A percentile compares a stretch with the other conserved stretches of the same genome.
phyloP scores from a whole-genome alignment of 1,140 invertebrate species.

The Pogonomyrmex californicus region DNA sequence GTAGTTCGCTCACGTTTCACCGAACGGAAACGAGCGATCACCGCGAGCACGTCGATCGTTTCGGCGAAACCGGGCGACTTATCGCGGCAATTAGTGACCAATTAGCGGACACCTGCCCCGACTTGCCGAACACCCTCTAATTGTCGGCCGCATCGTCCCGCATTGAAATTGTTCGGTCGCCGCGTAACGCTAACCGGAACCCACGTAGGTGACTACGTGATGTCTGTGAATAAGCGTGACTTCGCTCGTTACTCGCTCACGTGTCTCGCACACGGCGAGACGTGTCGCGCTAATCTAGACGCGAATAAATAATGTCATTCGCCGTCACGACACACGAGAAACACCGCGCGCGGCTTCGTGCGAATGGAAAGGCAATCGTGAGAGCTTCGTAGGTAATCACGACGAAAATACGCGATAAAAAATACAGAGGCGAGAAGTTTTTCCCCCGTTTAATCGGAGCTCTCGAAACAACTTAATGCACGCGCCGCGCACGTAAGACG shows the following conservation, averaged over 20 bases:
- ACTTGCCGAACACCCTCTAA: constrained; percentile 71
- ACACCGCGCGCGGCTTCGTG: constrained; percentile 26
- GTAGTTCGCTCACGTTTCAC: constrained; percentile 55
- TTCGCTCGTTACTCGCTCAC: constrained; percentile 50
- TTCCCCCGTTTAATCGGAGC: not conserved
- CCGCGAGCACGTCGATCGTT: constrained; percentile 29
- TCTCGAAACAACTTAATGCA: constrained; percentile 27
- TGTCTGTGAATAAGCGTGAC: constrained; percentile 44
- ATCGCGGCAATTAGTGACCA: constrained; percentile 75
- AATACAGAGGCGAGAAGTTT: constrained; percentile 4
- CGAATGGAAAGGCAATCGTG: constrained; percentile 18
- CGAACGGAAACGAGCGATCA: constrained; percentile 35
- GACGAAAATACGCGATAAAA: constrained; percentile 16
- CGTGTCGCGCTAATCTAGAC: constrained; percentile 55
- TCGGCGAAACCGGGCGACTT: constrained; percentile 65
- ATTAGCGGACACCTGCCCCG: constrained; percentile 68
- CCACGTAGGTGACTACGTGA: constrained; percentile 43
- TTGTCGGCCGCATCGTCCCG: constrained; percentile 63
- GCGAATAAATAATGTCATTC: constrained; percentile 59
- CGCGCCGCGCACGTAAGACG: constrained; percentile 8
- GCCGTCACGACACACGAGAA: constrained; percentile 47
- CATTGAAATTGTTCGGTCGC: constrained; percentile 54
- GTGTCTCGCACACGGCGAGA: constrained; percentile 16
- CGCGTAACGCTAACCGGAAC: constrained; percentile 29
- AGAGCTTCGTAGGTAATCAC: not conserved